phyloP scores from a whole-genome alignment of 2,888 invertebrate species.

The Eupithecia vulgata region DNA sequence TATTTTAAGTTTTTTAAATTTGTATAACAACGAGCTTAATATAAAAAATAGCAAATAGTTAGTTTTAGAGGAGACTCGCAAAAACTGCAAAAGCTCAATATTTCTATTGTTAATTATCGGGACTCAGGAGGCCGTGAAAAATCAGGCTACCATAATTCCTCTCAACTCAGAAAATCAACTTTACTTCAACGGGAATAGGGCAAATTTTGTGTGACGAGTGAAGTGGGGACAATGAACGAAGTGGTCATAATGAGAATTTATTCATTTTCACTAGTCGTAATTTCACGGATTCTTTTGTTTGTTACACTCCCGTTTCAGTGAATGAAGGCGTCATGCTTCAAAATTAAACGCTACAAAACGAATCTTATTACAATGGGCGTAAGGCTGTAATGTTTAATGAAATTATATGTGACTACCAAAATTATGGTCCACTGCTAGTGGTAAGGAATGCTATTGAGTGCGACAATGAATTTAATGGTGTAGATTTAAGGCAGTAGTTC shows the following conservation, averaged over 20 bases:
- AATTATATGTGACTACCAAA: slow-evolving; percentile 56
- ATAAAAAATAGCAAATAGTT: slow-evolving; percentile 15
- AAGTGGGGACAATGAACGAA: slow-evolving; percentile 31
- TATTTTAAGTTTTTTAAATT: slow-evolving; percentile 28
- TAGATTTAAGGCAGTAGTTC: slow-evolving; percentile 43
- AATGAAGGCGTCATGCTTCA: slow-evolving; percentile 52
- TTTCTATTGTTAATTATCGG: slow-evolving; percentile 56
- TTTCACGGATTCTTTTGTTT: slow-evolving; percentile 68
- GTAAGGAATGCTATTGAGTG: slow-evolving; percentile 58
- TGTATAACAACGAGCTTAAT: slow-evolving; percentile 29
- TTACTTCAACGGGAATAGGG: neutral
- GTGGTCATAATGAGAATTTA: slow-evolving; percentile 64
- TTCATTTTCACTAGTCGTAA: slow-evolving; percentile 66
- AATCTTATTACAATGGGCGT: slow-evolving; percentile 36
- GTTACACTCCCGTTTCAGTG: slow-evolving; percentile 65
- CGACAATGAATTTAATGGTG: slow-evolving; percentile 55
- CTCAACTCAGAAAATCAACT: slow-evolving; percentile 3
- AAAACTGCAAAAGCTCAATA: slow-evolving; percentile 28
- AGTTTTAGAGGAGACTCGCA: slow-evolving; percentile 29
- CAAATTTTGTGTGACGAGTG: neutral
- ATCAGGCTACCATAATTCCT: slow-evolving; percentile 15
- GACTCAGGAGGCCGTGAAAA: slow-evolving; percentile 50
- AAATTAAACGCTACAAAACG: slow-evolving; percentile 40
- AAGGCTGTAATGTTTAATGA: slow-evolving; percentile 44
- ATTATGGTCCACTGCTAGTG: slow-evolving; percentile 54